Evolutionary conservation across 1,140 invertebrate species (phyloP), one percentile per base, ranked within the genome.

Genomic region (Meloidogyne chitwoodi): DNA sequence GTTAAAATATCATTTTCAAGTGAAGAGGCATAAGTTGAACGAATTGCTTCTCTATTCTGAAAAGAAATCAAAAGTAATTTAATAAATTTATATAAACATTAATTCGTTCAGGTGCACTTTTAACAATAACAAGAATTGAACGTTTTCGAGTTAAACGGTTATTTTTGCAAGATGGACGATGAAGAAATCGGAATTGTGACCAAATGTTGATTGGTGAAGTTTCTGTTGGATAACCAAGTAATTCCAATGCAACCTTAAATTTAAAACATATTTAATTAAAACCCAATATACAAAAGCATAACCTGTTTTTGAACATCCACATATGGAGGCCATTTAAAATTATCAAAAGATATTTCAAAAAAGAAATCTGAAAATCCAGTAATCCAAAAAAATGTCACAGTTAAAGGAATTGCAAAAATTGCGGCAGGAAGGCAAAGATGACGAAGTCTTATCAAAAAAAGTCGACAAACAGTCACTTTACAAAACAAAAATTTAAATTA

Each of bases 81-180:
- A 19, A 71, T 27, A 19, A 78, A 68, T 61, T 76, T 56, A 27
- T 27, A 61, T 22, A 16, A 64, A 83, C 81, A 24, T 79, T 61
- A 12, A 72, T 29, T n/a, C 84, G 62, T 61, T 76, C 56, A 19
- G 84, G 84, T 19, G 80, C 73, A n/a, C 44, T 79, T 76, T 84
- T 84, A 22, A 84, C 83, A 27, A 87, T 79, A 12, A 84, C 81
- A 34, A 83, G 64, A 19, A 83, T 62, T 10, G 75, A 84, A 24
- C 76, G 80, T 24, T 63, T 12, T 61, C 80, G 38, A 27, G 67
- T 81, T 27, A 80, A 48, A 12, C 78, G 62, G 69, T 80, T 80
- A 2, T 68, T 31, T 41, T 75, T 68, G 34, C 80, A 81, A 48
- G 22, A 66, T 56, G 80, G 80, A 4, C 22, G 19, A 14, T n/a